Base-by-base conservation (phyloP, 2,888 invertebrate species). In the Tridacna gigas region DNA sequence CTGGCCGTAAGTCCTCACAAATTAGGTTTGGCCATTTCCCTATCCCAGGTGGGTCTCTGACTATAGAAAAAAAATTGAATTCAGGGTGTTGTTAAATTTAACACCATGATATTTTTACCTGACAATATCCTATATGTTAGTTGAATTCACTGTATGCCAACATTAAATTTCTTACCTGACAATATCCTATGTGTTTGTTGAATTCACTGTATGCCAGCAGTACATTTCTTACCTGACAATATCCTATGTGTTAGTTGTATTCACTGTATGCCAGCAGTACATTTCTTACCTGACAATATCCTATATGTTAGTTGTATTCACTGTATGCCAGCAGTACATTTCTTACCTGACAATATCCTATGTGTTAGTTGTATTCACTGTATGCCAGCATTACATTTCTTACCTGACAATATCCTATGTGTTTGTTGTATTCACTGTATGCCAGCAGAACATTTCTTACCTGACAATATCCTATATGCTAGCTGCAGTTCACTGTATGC, bases 281-380 rank as follows among this genome's bases (percentile, higher is more conserved):
- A 63, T 95, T 91, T 51, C 95, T 91, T 87, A 95, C 96, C 95
- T 96, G 96, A 89, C 96, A 96, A 89, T 96, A 96, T 20, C 96
- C 96, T 73, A 96, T 95, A 7, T 93, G 91, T 26, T 94, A 94
- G 90, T 96, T 95, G 91, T 96, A 96, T 77, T 95, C 93, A 76
- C 96, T 95, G 91, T 95, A 96, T 2, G 96, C 96, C 86, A 95
- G 93, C 11, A 96, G 92, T 25, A 96, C 95, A 63, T 95, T 91
- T 51, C 95, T 91, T 87, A 95, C 96, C 95, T 96, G 96, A 89
- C 96, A 96, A 89, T 96, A 96, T 20, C 96, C 96, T 73, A 96
- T 95, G 9, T 93, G 91, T 26, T 94, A 94, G 90, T 96, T 95
- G 91, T 96, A 96, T 77, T 95, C 93, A 76, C 96, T 95, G 91